Evolutionary conservation across 2,888 invertebrate species (phyloP).

Genomic region (Neelides folsomi): DNA sequence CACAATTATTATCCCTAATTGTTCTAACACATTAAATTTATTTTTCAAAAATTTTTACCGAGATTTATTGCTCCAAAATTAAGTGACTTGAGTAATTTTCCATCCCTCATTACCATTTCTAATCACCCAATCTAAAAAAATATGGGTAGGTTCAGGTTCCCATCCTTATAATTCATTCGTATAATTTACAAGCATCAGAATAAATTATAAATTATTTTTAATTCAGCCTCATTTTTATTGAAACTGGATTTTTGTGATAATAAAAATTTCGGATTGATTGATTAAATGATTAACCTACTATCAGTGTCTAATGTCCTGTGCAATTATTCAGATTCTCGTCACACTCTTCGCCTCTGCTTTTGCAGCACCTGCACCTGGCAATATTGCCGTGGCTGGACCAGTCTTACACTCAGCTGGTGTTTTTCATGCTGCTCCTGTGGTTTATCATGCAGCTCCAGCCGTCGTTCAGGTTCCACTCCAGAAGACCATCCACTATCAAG

Average conservation of each 20-base stretch:
- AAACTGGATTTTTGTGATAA: no score
- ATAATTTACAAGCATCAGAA: not conserved
- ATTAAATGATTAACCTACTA: not conserved
- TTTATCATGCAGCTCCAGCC: conserved; percentile 7
- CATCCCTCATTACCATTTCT: no score
- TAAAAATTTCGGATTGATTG: not conserved
- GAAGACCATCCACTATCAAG: conserved; percentile 34
- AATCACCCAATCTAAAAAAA: no score
- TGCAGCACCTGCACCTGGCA: conserved; percentile 15
- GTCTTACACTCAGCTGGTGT: not conserved
- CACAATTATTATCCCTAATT: no score
- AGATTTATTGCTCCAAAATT: no score
- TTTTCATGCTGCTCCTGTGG: conserved; percentile 3
- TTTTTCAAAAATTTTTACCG: no score
- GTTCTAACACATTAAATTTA: no score
- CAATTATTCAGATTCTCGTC: conserved; percentile 15
- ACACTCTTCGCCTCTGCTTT: conserved; percentile 28
- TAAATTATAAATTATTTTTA: not conserved
- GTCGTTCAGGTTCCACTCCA: conserved; percentile 23
- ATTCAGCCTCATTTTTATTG: not conserved
- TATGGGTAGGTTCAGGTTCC: no score
- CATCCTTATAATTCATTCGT: not conserved
- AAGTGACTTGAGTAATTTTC: no score
- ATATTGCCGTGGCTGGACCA: conserved; percentile 5
- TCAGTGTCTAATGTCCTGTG: conserved; percentile 1